Evolutionary conservation across 2,888 invertebrate genomes (phyloP), one percentile per base, ranked within the genome.

Genomic region (Gandaritis pyraliata): DNA sequence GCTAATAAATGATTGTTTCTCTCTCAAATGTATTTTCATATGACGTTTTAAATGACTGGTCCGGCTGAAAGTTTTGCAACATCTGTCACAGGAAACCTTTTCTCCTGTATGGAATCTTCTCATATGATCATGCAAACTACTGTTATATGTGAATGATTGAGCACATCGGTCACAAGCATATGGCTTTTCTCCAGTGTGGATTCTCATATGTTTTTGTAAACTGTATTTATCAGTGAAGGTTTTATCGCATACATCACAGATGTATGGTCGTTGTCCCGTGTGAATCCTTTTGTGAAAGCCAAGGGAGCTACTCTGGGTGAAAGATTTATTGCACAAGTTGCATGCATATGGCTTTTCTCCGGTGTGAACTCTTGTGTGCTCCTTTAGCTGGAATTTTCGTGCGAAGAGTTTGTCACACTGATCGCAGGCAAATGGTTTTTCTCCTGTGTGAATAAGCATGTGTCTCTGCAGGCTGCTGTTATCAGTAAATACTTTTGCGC

Each of bases 111-210:
- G 56, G 7, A 49, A 54, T 43, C 59, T 30, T 39, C 61, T 47
- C 47, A 57, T 57, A 48, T 57, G 61, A 8, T 52, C 51, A 33
- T 56, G 46, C 7, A 61, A 16, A 36, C 56, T 61, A 23, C 52
- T 56, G 23, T 47, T 56, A 6, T 47, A 52, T 36, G 56, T 52
- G 41, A 41, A 56, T 11, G 13, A 47, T 43, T 23, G 53, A 38
- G 15, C 46, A 39, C 49, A 68, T 12, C 41, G 16, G 10, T 64
- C 51, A 30, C 68, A 68, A 3, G 46, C 15, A 11, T 49, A 63
- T 3, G 60, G 66, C 12, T 60, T 60, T 3, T 57, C 61, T 0
- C 61, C 68, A 0, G 58, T 56, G 15, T 68, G 68, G 10, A 50
- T 48, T 11, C 55, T 38, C n/a, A 56, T 50, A 49, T 68, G 68